Evolutionary conservation across 1,140 invertebrate species (phyloP), one percentile per base, ranked within the genome.

Genomic region (Cotesia vestalis): DNA sequence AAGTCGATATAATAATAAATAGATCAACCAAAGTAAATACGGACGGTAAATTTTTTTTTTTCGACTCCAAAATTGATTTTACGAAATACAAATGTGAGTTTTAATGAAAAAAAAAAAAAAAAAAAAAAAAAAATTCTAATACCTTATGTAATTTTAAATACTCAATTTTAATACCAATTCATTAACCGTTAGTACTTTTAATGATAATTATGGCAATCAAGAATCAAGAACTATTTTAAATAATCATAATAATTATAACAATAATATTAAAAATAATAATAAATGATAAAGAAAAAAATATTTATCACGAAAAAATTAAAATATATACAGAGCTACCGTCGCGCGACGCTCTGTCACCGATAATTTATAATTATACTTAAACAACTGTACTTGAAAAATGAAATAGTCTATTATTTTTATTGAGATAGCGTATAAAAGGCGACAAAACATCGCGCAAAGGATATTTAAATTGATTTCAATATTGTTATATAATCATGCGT

Each of bases 161-260:
- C 12, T n/a, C 4, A 55, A 14, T 55, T 55, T 14, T n/a, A 5
- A 55, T 55, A 14, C 12, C 53, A 55, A 55, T 55, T 55, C 17
- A 8, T 62, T 64, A 46, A 38, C 8, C 36, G 62, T 64, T 12
- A 64, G 12, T 38, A 64, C 4, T 40, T 36, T 64, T 64, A 38
- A 34, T 66, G 14, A 66, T 34, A 66, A 59, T 66, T 66, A 66
- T 66, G 64, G 64, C 64, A 66, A 66, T 66, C 38, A 53, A 40
- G 34, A 20, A 51, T 38, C 6, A 51, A 20, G 12, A 52, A 51
- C 5, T 52, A 35, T 14, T 27, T 27, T 27, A 27, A 66, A 53
- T 52, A 66, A 1, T 36, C 2, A 40, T 12, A 64, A 14, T 6
- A 64, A 64, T 8, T 11, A 46, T 46, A 64, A 17, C 5, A 66